These are phyloP conservation scores for Sesamia inferens DNA, from an alignment of 2,888 invertebrate species.

Conservation along the genomic window DNA sequence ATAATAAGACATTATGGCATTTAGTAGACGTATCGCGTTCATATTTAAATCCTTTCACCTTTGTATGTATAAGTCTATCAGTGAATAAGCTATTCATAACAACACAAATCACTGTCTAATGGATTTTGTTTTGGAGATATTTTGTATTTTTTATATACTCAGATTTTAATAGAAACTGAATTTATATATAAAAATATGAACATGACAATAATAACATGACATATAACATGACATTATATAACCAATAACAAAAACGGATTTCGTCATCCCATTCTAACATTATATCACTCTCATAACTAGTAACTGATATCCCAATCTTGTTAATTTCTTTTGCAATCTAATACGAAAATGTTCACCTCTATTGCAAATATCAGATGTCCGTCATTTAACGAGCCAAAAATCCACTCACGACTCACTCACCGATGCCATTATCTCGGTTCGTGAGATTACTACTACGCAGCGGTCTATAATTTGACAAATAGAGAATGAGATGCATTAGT, in stretches of 20 bases:
- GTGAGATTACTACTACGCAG: conserved; percentile 79
- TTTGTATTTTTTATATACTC: conserved; percentile 26
- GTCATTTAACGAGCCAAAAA: conserved; percentile 73
- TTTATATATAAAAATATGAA: conserved; percentile 5
- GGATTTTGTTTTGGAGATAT: conserved; percentile 14
- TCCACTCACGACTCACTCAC: conserved; percentile 79
- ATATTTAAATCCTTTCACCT: conserved; percentile 61
- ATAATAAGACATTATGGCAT: conserved; percentile 65
- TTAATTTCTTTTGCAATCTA: conserved; percentile 42
- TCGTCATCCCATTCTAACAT: neutral
- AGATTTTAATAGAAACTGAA: conserved; percentile 12
- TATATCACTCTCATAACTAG: neutral
- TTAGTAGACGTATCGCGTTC: conserved; percentile 58
- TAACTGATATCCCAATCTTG: conserved; percentile 34
- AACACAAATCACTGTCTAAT: conserved; percentile 53
- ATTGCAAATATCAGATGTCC: conserved; percentile 76
- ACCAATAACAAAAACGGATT: neutral
- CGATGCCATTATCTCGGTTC: conserved; percentile 80
- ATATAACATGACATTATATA: too few species aligned
- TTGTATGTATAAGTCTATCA: conserved; percentile 28
- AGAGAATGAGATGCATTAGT: conserved; percentile 89
- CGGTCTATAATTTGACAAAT: conserved; percentile 89
- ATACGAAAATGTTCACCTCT: conserved; percentile 73
- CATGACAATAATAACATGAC: too few species aligned
- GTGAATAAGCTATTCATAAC: conserved; percentile 43